Base-by-base conservation (phyloP, 92 coral and sea anemone species). In the Palythoa heliodiscus region DNA sequence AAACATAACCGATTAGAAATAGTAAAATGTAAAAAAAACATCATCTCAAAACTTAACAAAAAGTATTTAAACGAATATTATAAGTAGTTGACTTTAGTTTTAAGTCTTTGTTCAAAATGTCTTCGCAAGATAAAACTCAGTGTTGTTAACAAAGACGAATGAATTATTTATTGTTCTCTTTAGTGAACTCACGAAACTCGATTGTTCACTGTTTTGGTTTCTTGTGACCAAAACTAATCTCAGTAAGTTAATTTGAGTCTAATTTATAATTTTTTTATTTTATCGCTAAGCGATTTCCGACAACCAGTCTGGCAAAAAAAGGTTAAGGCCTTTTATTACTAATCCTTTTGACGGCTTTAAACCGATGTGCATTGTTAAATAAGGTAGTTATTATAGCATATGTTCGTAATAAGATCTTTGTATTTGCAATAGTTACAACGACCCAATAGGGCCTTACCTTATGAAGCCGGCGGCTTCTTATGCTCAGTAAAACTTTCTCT, bases 391-490 rank as follows among this genome's bases (percentile, higher is more conserved):
- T 67, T 20, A 20, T 14, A 40, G 23, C n/a, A 8, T 24, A 24
- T 25, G 68, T 23, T 11, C 16, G 17, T 52, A 25, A 50, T 12
- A 48, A 63, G 22, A 0, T 63, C 7, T 11, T 11, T 11, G 19
- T 5, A 6, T 23, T 11, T 17, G 60, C 4, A 43, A 43, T 43
- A 43, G 9, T 43, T 38, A 17, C 70, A 77, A 2, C 14, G 5
- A 11, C 11, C 3, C 19, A 25, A 61, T 22, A 66, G 13, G 66
- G 0, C 20, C 84, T 80, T 52, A 64, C 84, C 84, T 64, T n/a
- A 64, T 35, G 73, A 80, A 80, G 84, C 73, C 84, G 47, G 48
- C 70, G 84, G 72, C 84, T 67, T 64, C 84, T 24, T 40, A 58
- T 74, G 12, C 10, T 80, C 23, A 12, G n/a, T 4, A 67, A 50